These are phyloP conservation scores for Pharmacophagus antenor DNA, from an alignment of 2,888 invertebrate species.

Conservation along the genomic window DNA sequence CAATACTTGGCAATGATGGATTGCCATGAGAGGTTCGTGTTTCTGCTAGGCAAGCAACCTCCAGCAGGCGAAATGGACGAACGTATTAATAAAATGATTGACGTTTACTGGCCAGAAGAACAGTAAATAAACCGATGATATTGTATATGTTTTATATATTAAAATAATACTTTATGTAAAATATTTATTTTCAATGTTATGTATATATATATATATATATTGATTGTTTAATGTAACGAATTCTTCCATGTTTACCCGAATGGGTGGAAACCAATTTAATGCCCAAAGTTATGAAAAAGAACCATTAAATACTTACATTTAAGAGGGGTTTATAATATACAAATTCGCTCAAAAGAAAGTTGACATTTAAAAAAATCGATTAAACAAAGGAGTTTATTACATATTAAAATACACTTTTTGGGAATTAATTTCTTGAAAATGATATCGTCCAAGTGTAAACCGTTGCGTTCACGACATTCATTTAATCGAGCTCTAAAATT, in stretches of 20 bases:
- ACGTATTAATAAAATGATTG: constrained; percentile 55
- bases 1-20: constrained; percentile 68
- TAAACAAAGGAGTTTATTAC: too few species aligned
- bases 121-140: constrained; percentile 21
- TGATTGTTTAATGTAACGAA: background rate
- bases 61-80: constrained; percentile 53
- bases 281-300: too few species aligned
- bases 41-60: constrained; percentile 57
- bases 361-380: too few species aligned
- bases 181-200: background rate
- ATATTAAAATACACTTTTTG: too few species aligned
- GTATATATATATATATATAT: background rate
- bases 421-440: too few species aligned
- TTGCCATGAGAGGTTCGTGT: constrained; percentile 64
- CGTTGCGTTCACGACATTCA: too few species aligned
- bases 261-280: too few species aligned
- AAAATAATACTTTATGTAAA: background rate
- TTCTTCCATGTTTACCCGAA: background rate
- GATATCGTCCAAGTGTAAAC: too few species aligned
- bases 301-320: too few species aligned
- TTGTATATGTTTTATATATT: constrained; percentile 5
- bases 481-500: too few species aligned
- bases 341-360: too few species aligned
- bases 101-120: constrained; percentile 60
- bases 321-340: too few species aligned